Conservation (phyloP, 2,888 invertebrate species). For the Lissocephala sabroskyi region DNA sequence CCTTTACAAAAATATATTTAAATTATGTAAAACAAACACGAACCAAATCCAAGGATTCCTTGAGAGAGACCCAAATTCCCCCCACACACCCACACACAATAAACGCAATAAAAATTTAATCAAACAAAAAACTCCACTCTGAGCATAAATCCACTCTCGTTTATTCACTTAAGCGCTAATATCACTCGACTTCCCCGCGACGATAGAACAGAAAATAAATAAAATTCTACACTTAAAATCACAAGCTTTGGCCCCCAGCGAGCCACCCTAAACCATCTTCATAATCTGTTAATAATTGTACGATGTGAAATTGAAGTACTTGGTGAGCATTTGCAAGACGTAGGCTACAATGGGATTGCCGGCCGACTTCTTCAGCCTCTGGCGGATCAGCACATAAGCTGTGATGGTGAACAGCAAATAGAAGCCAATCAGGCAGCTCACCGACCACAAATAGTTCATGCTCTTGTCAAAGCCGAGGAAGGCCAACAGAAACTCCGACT, state of each 20-base stretch:
- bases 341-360: conserved; percentile 80
- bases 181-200: conserved; percentile 21
- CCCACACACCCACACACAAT: too few relatives aligned
- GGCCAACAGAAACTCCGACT: conserved; percentile 82
- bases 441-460: conserved; percentile 79
- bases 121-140: too few relatives aligned
- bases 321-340: conserved; percentile 80
- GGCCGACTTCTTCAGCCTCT: conserved; percentile 79
- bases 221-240: conserved; percentile 12
- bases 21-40: conserved; percentile 16
- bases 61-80: too few relatives aligned
- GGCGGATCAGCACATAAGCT: conserved; percentile 82
- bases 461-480: conserved; percentile 84
- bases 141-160: too few relatives aligned
- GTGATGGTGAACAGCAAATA: conserved; percentile 79
- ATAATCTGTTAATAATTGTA: conserved; percentile 65
- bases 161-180: conserved; percentile 2
- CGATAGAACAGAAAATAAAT: conserved; percentile 6
- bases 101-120: too few relatives aligned
- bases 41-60: too few relatives aligned
- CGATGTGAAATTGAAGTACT: conserved; percentile 75
- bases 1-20: conserved; percentile 58
- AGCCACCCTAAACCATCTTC: background rate
- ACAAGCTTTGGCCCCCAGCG: conserved; percentile 10
- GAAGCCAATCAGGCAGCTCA: conserved; percentile 79